phyloP scores from a whole-genome alignment of 2,888 invertebrate genomes.

The Andrena dorsata region DNA sequence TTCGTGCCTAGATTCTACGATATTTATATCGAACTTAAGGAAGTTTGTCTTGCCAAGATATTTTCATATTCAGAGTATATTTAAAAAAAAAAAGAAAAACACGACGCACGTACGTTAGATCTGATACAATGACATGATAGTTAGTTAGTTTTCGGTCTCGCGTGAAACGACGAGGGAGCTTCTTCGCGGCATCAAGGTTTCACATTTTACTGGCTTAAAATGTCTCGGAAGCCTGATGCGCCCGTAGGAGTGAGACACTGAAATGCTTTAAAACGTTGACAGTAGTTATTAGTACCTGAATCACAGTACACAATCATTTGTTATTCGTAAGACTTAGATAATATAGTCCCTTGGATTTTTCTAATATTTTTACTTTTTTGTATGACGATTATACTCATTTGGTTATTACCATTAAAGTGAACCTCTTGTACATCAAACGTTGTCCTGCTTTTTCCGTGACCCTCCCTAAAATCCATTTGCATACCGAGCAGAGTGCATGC shows the following conservation, averaged over 20 bases:
- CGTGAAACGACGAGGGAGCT: conserved; percentile 7
- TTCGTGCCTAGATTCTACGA: conserved; percentile 42
- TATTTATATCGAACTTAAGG: conserved; percentile 54
- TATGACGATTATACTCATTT: conserved; percentile 62
- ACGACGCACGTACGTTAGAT: conserved; percentile 36
- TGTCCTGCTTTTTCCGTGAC: not conserved
- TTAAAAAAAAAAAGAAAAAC: conserved; percentile 1
- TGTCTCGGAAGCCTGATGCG: conserved; percentile 1
- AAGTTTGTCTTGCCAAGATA: conserved; percentile 66
- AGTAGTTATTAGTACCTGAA: conserved; percentile 78
- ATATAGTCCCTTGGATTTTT: conserved; percentile 50
- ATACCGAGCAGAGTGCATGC: too few species aligned
- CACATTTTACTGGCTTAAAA: conserved; percentile 43
- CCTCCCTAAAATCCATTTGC: too few species aligned
- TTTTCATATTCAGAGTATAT: conserved; percentile 56
- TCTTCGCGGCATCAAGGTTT: not conserved
- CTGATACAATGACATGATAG: conserved; percentile 15
- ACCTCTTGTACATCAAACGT: conserved; percentile 15
- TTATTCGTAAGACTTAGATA: conserved; percentile 66
- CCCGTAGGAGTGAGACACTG: conserved; percentile 39
- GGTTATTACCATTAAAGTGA: conserved; percentile 55
- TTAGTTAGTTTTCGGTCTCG: conserved; percentile 17
- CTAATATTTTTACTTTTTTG: conserved; percentile 62
- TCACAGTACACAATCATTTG: conserved; percentile 72
- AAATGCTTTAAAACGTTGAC: conserved; percentile 70